phyloP scores from a whole-genome alignment of 2,797 vertebrate species.

The Onychomys torridus region DNA sequence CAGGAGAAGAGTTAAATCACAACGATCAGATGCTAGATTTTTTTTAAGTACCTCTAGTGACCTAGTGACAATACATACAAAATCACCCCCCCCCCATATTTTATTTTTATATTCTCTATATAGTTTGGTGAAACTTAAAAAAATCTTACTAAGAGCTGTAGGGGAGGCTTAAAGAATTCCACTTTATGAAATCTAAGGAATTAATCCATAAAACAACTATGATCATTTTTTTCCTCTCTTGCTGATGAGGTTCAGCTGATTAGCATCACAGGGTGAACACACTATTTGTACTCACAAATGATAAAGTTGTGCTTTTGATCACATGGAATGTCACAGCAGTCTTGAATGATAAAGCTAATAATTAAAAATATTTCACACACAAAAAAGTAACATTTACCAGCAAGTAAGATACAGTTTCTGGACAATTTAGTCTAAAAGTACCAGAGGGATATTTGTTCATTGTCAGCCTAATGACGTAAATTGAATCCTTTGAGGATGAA shows the following conservation, averaged over 20 bases:
- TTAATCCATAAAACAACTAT: not conserved
- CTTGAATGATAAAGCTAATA: conserved; percentile 74
- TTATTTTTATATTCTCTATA: not conserved
- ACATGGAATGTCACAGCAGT: conserved; percentile 71
- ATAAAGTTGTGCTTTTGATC: conserved; percentile 75
- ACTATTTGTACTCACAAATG: conserved; percentile 65
- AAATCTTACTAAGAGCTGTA: not conserved
- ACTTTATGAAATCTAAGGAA: not conserved
- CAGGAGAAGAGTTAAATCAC: not conserved
- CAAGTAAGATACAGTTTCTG: not conserved
- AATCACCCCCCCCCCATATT: not conserved
- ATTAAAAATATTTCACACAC: not conserved
- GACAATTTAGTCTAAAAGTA: conserved; percentile 18
- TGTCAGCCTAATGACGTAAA: not conserved
- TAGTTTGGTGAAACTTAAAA: not conserved
- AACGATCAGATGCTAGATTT: not conserved
- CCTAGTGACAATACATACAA: not conserved
- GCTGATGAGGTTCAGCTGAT: conserved; percentile 27
- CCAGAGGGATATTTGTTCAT: not conserved
- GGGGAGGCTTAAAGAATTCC: not conserved
- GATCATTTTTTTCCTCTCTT: not conserved
- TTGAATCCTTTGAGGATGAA: not conserved
- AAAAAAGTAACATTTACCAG: conserved; percentile 55
- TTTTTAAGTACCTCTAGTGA: not conserved
- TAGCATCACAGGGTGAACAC: conserved; percentile 12